Conservation (phyloP, 2,113 vertebrate genomes). For the Oryzias melastigma region DNA sequence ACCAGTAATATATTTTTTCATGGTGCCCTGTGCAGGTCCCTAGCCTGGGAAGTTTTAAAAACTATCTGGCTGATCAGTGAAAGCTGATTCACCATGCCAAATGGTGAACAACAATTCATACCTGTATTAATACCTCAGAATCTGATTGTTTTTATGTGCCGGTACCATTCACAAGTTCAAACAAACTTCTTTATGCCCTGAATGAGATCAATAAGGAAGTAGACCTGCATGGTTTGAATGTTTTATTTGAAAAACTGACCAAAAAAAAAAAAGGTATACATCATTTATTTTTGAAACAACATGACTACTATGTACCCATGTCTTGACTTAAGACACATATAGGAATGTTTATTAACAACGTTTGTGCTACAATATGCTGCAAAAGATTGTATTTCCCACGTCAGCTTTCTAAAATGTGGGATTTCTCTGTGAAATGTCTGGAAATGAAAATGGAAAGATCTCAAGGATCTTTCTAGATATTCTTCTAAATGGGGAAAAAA, state of each 20-base stretch:
- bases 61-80: too few species aligned
- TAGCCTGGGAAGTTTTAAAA: too few species aligned
- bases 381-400: too few species aligned
- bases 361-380: slow-evolving; percentile 14
- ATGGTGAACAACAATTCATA: too few species aligned
- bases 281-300: slow-evolving; percentile 18
- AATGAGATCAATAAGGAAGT: slow-evolving; percentile 13
- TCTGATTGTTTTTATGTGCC: too few species aligned
- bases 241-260: slow-evolving; percentile 66
- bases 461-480: neutral
- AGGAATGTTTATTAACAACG: slow-evolving; percentile 18
- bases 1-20: too few species aligned
- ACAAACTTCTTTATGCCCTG: neutral
- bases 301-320: slow-evolving; percentile 5
- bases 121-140: too few species aligned
- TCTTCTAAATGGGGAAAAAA: neutral
- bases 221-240: slow-evolving; percentile 15
- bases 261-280: slow-evolving; percentile 21
- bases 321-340: slow-evolving; percentile 7
- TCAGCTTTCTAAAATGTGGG: neutral
- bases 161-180: too few species aligned
- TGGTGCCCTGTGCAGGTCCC: too few species aligned
- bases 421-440: neutral
- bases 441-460: neutral
- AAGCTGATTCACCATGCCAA: too few species aligned